These are phyloP conservation scores for Periphyllus acericola DNA, from an alignment of 2,888 invertebrate species.

Conservation along the genomic window DNA sequence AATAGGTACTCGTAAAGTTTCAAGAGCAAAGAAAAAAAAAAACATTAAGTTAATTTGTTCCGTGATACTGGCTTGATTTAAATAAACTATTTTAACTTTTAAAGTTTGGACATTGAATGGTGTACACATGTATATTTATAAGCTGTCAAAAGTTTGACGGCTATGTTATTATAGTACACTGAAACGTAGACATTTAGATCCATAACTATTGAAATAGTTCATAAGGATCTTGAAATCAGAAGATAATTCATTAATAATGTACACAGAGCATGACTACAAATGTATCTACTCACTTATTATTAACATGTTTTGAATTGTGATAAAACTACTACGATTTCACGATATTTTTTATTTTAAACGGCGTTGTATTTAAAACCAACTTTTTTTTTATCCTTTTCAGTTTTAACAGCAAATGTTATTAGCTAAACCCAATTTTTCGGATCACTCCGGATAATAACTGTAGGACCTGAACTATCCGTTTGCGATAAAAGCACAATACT, in stretches of 20 bases:
- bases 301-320: neutral
- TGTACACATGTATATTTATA: neutral
- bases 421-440: no score
- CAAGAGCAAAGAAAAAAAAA: neutral
- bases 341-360: neutral
- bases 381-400: neutral
- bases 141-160: neutral
- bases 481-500: neutral
- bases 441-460: no score
- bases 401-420: no score
- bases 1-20: neutral
- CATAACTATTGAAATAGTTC: neutral
- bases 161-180: neutral
- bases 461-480: neutral
- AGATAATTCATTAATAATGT: neutral
- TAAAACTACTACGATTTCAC: neutral
- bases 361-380: neutral
- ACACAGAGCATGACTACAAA: neutral
- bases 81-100: constrained; percentile 1
- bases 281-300: neutral
- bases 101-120: neutral
- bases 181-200: neutral
- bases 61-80: neutral
- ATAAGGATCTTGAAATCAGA: neutral
- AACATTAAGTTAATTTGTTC: neutral